Conservation (phyloP, 2,888 invertebrate genomes). For the Apoda limacodes region DNA sequence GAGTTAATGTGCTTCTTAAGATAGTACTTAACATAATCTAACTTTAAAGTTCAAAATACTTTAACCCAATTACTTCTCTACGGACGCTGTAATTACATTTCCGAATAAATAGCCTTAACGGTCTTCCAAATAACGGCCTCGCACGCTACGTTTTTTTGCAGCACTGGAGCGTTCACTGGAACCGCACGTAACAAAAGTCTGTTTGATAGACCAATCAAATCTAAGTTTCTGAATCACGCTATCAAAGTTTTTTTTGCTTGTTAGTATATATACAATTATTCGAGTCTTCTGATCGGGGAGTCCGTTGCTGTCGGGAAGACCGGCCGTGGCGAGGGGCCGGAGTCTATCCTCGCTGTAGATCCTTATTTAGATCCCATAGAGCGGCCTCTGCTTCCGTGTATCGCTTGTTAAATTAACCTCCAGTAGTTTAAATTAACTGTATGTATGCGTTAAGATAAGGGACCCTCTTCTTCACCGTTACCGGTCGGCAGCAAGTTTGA, state of each 20-base stretch:
- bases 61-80: too few relatives aligned
- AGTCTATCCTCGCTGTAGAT: conserved; percentile 53
- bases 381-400: conserved; percentile 67
- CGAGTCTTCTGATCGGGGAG: conserved; percentile 34
- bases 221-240: conserved; percentile 39
- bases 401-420: conserved; percentile 64
- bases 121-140: too few relatives aligned
- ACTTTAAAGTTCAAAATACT: too few relatives aligned
- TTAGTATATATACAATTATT: conserved; percentile 27
- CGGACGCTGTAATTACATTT: too few relatives aligned
- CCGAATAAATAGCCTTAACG: too few relatives aligned
- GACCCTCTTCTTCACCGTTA: conserved; percentile 62
- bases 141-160: conserved; percentile 40
- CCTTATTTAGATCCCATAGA: conserved; percentile 45
- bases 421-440: conserved; percentile 62
- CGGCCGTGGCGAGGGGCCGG: conserved; percentile 66
- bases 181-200: conserved; percentile 40
- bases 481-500: conserved; percentile 63
- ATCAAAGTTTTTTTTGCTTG: conserved; percentile 29
- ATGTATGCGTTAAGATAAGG: conserved; percentile 70
- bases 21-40: too few relatives aligned
- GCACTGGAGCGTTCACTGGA: conserved; percentile 46
- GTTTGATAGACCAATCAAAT: conserved; percentile 37
- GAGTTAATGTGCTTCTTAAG: too few relatives aligned
- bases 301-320: conserved; percentile 63